A percentile compares a stretch with the other conserved stretches of the same genome.
These are phyloP conservation scores for Papilio helenus DNA, from an alignment of 1,140 invertebrate species.

Conservation along the genomic window DNA sequence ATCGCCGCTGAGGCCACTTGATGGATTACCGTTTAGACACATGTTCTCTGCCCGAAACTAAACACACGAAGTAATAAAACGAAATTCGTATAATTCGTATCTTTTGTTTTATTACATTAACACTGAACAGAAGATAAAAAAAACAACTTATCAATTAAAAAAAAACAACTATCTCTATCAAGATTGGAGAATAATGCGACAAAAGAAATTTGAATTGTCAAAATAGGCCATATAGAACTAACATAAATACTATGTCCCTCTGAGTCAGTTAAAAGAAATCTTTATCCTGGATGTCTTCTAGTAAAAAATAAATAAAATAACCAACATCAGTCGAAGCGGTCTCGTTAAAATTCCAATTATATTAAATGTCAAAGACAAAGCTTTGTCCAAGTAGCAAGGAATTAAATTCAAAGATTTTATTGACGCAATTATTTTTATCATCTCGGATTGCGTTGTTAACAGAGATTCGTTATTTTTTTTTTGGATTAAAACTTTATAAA, in stretches of 20 bases:
- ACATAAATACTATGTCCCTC: too few species aligned
- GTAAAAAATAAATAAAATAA: not conserved
- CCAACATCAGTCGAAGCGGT: not conserved
- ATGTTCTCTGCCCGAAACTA: not conserved
- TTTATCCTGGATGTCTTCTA: not conserved
- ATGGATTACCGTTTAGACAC: conserved; percentile 5
- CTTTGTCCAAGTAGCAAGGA: not conserved
- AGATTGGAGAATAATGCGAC: too few species aligned
- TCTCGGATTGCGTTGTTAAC: not conserved
- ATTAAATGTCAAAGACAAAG: conserved; percentile 12
- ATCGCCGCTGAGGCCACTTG: conserved; percentile 18
- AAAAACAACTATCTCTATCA: too few species aligned
- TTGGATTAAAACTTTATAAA: not conserved
- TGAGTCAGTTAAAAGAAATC: not conserved
- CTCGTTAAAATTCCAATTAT: conserved; percentile 18
- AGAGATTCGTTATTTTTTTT: not conserved
- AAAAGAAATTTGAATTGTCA: too few species aligned
- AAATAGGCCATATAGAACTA: too few species aligned
- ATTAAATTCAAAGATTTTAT: conserved; percentile 1
- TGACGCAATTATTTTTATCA: not conserved
- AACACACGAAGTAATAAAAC: not conserved
- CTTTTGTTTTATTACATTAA: not conserved
- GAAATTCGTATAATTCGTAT: not conserved
- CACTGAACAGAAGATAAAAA: not conserved
- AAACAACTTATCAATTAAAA: too few species aligned